phyloP scores from a whole-genome alignment of 2,888 invertebrate species.

The Tenthredo amoena region DNA sequence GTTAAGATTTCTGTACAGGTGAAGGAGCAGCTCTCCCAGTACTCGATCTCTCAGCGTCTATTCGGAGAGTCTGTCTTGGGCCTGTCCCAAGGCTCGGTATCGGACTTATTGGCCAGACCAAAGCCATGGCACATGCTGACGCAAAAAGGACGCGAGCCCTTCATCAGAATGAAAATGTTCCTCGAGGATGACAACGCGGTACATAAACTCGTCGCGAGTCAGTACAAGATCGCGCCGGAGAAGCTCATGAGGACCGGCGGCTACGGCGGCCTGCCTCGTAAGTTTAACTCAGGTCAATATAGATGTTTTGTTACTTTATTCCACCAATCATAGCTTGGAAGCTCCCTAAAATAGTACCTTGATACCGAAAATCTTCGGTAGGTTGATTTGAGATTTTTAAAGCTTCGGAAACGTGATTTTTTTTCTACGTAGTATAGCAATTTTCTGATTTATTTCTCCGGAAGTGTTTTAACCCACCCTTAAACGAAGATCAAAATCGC shows the following conservation, averaged over 20 bases:
- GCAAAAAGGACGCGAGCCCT: conserved; percentile 97
- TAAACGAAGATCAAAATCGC: background rate
- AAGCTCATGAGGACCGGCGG: conserved; percentile 98
- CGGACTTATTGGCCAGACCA: conserved; percentile 97
- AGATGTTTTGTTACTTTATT: conserved; percentile 76
- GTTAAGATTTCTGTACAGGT: conserved; percentile 79
- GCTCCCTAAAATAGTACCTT: conserved; percentile 57
- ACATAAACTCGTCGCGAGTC: conserved; percentile 96
- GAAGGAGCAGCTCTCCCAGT: conserved; percentile 96
- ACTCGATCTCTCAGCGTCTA: conserved; percentile 97
- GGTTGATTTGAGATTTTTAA: background rate
- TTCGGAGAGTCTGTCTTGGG: conserved; percentile 99
- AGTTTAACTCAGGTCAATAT: conserved; percentile 80
- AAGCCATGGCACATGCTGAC: conserved; percentile 99
- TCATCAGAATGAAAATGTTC: conserved; percentile 99
- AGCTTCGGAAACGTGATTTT: background rate
- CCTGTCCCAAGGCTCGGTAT: conserved; percentile 97
- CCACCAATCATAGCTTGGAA: conserved; percentile 64
- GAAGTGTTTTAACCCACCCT: background rate
- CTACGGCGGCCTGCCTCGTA: conserved; percentile 92
- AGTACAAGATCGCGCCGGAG: conserved; percentile 98
- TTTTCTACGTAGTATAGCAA: background rate
- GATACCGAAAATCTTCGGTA: background rate
- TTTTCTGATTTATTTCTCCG: background rate
- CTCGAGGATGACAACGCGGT: conserved; percentile 97